Conservation (phyloP, 2,113 vertebrate species). For the Grus americana region DNA sequence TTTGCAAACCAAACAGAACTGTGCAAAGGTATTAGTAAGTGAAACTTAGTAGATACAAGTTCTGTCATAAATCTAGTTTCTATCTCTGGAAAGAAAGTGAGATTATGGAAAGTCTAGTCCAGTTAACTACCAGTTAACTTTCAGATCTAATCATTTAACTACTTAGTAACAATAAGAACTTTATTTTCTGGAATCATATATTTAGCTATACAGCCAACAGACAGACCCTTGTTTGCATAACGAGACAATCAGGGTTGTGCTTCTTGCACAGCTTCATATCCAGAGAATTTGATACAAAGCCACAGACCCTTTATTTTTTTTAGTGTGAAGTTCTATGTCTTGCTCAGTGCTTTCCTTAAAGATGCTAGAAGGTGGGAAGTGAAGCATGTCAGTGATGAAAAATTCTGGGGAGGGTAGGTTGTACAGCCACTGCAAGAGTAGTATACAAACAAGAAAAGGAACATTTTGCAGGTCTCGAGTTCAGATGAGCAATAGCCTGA, state of each 20-base stretch:
- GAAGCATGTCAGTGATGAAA: background rate
- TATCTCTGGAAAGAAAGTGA: background rate
- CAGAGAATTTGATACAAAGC: background rate
- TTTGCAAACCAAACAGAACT: background rate
- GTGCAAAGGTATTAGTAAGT: background rate
- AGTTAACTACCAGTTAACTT: background rate
- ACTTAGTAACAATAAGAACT: background rate
- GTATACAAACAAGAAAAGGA: background rate
- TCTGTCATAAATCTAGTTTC: background rate
- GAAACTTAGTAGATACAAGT: background rate
- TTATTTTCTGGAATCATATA: background rate
- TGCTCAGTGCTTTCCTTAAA: background rate
- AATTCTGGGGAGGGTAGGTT: background rate
- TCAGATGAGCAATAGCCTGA: background rate
- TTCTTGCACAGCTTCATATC: background rate
- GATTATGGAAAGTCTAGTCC: background rate
- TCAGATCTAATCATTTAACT: background rate
- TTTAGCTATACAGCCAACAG: background rate
- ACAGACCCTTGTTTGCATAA: background rate
- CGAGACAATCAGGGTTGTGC: accelerated
- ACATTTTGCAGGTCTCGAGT: background rate
- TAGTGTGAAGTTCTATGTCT: background rate
- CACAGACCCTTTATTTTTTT: background rate
- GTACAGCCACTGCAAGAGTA: background rate
- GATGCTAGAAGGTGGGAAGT: background rate